Percentiles rank a stretch among this genome's conserved stretches.
phyloP scores from a whole-genome alignment of 2,113 vertebrate species.

The Nycticebus coucang region DNA sequence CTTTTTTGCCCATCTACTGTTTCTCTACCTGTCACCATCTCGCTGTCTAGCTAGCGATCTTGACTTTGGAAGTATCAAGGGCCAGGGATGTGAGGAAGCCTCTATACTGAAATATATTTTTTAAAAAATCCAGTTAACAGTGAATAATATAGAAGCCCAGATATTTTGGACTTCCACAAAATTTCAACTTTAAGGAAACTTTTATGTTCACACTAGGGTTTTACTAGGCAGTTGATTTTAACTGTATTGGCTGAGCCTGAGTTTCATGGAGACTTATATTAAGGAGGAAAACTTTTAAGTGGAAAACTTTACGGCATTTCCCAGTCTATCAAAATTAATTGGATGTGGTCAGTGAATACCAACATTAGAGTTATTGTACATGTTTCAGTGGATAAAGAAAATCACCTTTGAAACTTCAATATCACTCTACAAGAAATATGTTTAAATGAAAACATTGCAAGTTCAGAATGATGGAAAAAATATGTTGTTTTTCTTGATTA shows the following conservation, averaged over 20 bases:
- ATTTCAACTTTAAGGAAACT: not conserved
- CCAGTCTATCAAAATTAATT: constrained; percentile 55
- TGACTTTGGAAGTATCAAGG: not conserved
- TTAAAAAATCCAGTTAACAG: not conserved
- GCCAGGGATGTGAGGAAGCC: not conserved
- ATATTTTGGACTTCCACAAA: not conserved
- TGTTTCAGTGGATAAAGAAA: constrained; percentile 36
- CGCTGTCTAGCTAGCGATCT: not conserved
- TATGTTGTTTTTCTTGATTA: constrained; percentile 78
- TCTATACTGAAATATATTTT: not conserved
- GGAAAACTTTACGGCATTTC: constrained; percentile 31
- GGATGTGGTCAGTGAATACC: constrained; percentile 27
- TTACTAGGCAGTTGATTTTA: not conserved
- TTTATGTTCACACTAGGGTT: not conserved
- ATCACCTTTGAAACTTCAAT: constrained; percentile 76
- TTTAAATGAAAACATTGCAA: constrained; percentile 71
- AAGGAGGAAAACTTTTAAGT: not conserved
- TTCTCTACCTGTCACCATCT: not conserved
- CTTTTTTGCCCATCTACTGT: not conserved
- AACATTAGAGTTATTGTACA: constrained; percentile 9
- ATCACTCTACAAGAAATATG: constrained; percentile 71
- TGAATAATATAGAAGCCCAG: not conserved
- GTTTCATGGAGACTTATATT: constrained; percentile 20
- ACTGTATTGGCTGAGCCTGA: not conserved
- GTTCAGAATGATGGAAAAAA: constrained; percentile 74